phyloP scores from a whole-genome alignment of 2,797 vertebrate species.

The Rhynchonycteris naso region DNA sequence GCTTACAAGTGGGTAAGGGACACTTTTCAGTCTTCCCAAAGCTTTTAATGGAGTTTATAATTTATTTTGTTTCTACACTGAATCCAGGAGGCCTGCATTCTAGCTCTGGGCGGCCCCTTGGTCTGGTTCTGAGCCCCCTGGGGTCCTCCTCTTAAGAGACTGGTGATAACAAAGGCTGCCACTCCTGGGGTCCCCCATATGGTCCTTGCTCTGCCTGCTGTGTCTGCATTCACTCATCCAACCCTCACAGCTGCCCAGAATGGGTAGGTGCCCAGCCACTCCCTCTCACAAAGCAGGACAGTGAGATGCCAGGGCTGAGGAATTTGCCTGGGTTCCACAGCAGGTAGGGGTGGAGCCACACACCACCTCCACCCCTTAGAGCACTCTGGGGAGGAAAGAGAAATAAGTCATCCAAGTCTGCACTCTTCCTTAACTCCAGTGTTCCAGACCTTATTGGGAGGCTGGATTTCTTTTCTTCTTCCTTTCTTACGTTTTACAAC shows the following conservation, averaged over 20 bases:
- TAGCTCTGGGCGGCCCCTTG: fast-evolving
- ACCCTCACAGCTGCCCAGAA: fast-evolving
- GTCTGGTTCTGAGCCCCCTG: not conserved
- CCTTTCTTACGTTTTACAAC: not conserved
- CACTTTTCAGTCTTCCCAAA: not conserved
- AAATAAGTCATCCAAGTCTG: not conserved
- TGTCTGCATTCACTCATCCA: fast-evolving
- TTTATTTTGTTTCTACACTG: not conserved
- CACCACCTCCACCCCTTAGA: fast-evolving
- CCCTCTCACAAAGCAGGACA: not conserved
- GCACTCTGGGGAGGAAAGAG: fast-evolving
- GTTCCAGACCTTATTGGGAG: fast-evolving
- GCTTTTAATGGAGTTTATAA: not conserved
- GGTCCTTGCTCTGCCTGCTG: too few relatives aligned
- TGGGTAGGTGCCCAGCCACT: fast-evolving
- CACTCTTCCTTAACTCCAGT: not conserved
- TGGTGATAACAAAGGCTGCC: not conserved
- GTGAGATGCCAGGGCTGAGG: not conserved
- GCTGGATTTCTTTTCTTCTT: too few relatives aligned
- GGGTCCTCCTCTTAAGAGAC: not conserved
- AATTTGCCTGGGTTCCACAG: not conserved
- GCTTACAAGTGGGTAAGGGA: not conserved
- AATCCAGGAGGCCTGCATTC: not conserved
- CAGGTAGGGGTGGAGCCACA: fast-evolving
- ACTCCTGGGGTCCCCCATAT: fast-evolving